phyloP scores from a whole-genome alignment of 2,888 invertebrate genomes.

The Nomada ferruginata region DNA sequence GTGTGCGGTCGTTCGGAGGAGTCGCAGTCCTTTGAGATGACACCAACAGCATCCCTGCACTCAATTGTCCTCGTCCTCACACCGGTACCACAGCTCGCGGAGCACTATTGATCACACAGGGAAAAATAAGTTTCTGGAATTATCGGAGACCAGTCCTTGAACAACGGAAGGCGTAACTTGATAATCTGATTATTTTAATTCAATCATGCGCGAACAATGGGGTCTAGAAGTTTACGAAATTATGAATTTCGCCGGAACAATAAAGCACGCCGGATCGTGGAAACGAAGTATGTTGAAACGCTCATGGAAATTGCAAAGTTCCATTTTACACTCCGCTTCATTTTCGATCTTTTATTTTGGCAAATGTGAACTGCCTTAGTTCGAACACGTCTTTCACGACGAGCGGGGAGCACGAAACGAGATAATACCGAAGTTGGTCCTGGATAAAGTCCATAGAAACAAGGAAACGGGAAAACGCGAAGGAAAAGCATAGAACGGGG shows the following conservation, averaged over 20 bases:
- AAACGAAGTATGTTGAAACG: conserved; percentile 6
- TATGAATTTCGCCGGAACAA: background rate
- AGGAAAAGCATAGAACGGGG: conserved; percentile 32
- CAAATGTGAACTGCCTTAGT: conserved; percentile 31
- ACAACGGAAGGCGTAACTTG: no score
- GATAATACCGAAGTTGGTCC: conserved; percentile 43
- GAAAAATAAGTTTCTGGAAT: conserved; percentile 24
- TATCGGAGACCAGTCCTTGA: background rate
- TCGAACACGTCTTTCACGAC: conserved; percentile 6
- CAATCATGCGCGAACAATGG: background rate
- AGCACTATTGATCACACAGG: conserved; percentile 88
- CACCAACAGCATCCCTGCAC: conserved; percentile 87
- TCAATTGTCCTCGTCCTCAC: conserved; percentile 92
- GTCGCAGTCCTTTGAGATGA: conserved; percentile 87
- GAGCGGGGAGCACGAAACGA: conserved; percentile 20
- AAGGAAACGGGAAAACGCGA: conserved; percentile 26
- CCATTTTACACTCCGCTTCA: conserved; percentile 8
- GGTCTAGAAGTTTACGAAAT: background rate
- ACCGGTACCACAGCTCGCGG: conserved; percentile 96
- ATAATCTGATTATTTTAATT: conserved; percentile 2
- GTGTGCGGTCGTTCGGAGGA: conserved; percentile 88
- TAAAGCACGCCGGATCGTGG: background rate
- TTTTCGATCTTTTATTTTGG: conserved; percentile 30
- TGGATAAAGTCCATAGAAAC: conserved; percentile 45
- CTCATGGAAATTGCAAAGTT: conserved; percentile 13